phyloP scores from a whole-genome alignment of 1,140 invertebrate species.

The Nasonia giraulti region DNA sequence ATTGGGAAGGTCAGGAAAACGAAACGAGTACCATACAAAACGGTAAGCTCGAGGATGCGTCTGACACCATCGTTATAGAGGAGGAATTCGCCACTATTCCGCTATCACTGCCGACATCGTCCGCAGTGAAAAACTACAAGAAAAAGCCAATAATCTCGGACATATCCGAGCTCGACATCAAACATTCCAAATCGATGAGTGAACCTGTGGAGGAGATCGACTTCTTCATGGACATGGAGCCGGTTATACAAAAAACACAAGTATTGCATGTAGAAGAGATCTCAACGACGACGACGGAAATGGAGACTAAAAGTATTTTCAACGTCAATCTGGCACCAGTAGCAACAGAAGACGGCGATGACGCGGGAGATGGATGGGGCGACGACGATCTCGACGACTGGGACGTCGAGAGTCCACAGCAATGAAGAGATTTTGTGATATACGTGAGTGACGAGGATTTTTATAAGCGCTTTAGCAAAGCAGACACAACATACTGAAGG shows the following conservation, averaged over 20 bases:
- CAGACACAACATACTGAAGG: not conserved
- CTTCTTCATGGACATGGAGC: constrained; percentile 90
- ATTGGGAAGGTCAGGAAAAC: constrained; percentile 81
- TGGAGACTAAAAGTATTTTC: not conserved
- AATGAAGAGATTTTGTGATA: not conserved
- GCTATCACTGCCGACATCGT: not conserved
- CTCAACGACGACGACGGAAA: no score
- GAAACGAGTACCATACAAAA: constrained; percentile 27
- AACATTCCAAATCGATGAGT: constrained; percentile 77
- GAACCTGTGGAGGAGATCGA: constrained; percentile 75
- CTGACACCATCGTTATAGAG: constrained; percentile 9
- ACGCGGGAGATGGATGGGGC: constrained; percentile 38
- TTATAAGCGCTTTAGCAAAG: not conserved
- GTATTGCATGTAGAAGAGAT: constrained; percentile 66
- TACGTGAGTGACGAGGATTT: not conserved
- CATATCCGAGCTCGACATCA: constrained; percentile 84
- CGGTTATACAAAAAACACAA: constrained; percentile 82
- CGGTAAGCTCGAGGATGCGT: not conserved
- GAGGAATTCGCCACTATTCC: not conserved
- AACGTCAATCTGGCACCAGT: not conserved
- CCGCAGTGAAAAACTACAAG: constrained; percentile 20
- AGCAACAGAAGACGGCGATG: not conserved
- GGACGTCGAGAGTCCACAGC: constrained; percentile 11
- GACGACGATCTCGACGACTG: constrained; percentile 37
- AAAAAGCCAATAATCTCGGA: constrained; percentile 76